Conservation (phyloP, 2,888 invertebrate genomes). For the Eilema depressum region DNA sequence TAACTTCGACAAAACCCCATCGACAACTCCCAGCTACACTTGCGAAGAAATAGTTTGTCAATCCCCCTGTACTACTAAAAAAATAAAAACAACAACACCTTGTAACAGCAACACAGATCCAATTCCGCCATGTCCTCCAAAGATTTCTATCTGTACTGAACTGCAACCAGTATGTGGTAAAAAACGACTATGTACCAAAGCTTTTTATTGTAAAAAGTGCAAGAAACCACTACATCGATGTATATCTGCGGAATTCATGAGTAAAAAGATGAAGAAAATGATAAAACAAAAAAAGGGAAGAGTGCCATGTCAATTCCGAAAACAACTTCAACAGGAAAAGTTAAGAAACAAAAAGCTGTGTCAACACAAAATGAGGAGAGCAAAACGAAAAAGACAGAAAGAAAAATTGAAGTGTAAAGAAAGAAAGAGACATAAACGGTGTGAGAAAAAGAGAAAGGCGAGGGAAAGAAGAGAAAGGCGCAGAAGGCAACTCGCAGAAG, state of each 20-base stretch:
- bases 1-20: neutral
- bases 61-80: neutral
- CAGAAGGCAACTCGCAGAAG: neutral
- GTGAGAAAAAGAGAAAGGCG: neutral
- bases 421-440: constrained; percentile 4
- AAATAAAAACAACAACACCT: neutral
- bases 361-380: neutral
- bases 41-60: neutral
- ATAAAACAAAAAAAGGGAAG: neutral
- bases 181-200: neutral
- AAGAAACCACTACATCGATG: neutral
- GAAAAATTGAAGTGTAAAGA: neutral
- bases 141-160: too few relatives aligned
- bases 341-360: neutral
- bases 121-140: neutral
- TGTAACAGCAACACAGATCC: neutral
- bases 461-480: neutral
- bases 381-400: neutral
- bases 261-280: neutral
- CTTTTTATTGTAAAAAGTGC: neutral
- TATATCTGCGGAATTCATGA: neutral
- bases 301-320: neutral
- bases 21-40: neutral
- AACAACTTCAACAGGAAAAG: neutral
- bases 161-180: neutral